Base-by-base conservation (phyloP, 2,888 invertebrate species). In the Aplocera efformata region DNA sequence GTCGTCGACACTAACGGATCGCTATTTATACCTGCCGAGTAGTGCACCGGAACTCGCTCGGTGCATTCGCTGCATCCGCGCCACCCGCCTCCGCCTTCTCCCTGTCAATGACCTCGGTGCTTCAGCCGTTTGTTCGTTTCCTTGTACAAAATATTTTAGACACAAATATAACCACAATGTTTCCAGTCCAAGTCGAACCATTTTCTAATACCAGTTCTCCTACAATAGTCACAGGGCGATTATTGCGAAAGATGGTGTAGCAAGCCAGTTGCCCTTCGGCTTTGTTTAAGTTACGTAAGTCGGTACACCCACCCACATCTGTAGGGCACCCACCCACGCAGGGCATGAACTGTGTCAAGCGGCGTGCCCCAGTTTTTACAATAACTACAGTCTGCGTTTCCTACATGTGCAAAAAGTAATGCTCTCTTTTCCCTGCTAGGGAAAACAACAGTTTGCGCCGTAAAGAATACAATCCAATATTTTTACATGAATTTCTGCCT, bases 1-100 rank as follows among this genome's bases (percentile, higher is more conserved):
- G 86, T 86, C 86, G 83, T 84, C 85, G 86, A 86, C 86, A 83
- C 85, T 86, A 88, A 86, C 86, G 86, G 86, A 73, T 73, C 77
- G 81, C 86, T 88, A 88, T 88, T 85, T 85, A 85, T 88, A 88
- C 86, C 85, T 85, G 85, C 73, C 71, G 67, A 74, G 81, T 79
- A 79, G 77, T 83, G 83, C 85, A 85, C 85, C 86, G 86, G 86
- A 85, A 86, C 84, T 78, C 73, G 78, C 77, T 76, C 75, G 73
- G 74, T 85, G 85, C 86, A 85, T 66, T 81, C 83, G 76, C 71
- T 86, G 86, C 86, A 86, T 82, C 83, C 84, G 80, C 69, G 67
- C 69, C 63, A 64, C 68, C 65, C 72, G 69, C 67, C 74, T 77
- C 70, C 64, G 72, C 66, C 72, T 74, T 68, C 63, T 71, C 69